These are phyloP conservation scores for Apis cerana DNA, from an alignment of 1,140 invertebrate species.

Conservation along the genomic window DNA sequence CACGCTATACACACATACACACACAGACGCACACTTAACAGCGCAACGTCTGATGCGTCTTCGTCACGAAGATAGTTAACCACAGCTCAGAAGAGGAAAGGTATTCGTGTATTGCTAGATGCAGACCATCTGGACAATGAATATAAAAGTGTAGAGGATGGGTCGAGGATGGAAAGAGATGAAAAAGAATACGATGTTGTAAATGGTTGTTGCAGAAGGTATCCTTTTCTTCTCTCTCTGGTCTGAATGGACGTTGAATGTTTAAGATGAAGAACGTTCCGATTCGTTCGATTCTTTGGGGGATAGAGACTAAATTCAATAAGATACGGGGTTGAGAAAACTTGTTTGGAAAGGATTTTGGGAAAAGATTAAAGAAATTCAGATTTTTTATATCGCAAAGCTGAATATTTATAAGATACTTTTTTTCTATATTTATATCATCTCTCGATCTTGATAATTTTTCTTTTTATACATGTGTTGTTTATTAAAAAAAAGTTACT, in stretches of 20 bases:
- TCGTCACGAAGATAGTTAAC: slow-evolving; percentile 28
- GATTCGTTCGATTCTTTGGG: too few relatives aligned
- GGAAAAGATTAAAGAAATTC: too few relatives aligned
- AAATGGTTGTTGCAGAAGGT: neutral
- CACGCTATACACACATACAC: neutral
- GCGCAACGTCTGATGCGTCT: slow-evolving; percentile 24
- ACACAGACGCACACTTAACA: neutral
- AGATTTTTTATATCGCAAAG: too few relatives aligned
- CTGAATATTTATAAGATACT: too few relatives aligned
- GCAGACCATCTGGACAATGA: neutral
- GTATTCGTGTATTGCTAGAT: neutral
- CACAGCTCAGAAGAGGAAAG: slow-evolving; percentile 1
- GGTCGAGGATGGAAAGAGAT: neutral
- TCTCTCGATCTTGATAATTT: too few relatives aligned
- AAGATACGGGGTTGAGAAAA: too few relatives aligned
- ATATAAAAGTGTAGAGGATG: neutral
- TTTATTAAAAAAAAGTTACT: too few relatives aligned
- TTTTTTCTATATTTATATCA: too few relatives aligned
- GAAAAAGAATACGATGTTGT: neutral
- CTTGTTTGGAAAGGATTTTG: too few relatives aligned
- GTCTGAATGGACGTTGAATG: neutral
- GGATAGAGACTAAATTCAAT: too few relatives aligned
- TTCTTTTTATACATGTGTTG: too few relatives aligned
- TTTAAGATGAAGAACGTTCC: too few relatives aligned
- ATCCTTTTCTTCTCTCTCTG: neutral